These are phyloP conservation scores for Melospiza georgiana DNA, from an alignment of 2,113 vertebrate genomes.

Conservation along the genomic window DNA sequence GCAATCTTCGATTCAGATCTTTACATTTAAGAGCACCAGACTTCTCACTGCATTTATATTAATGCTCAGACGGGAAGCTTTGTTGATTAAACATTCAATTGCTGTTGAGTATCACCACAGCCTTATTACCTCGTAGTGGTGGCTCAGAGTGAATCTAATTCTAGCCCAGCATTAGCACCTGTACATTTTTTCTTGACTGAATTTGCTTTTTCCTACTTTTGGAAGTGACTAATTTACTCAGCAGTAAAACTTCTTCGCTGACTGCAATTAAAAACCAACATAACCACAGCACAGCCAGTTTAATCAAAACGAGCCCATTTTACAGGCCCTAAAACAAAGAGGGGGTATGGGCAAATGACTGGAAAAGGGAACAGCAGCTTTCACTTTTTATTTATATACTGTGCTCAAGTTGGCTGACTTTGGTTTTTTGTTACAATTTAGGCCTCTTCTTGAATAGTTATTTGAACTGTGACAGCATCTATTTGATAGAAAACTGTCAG, in stretches of 20 bases:
- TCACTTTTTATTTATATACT: neutral
- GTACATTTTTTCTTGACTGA: neutral
- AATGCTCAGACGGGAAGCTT: neutral
- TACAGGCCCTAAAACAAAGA: neutral
- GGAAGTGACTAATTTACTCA: neutral
- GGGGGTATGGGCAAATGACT: fast-evolving
- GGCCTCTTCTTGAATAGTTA: neutral
- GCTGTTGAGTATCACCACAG: neutral
- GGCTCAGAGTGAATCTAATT: conserved; percentile 7
- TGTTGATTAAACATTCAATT: conserved; percentile 28
- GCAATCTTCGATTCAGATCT: neutral
- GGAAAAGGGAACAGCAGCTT: neutral
- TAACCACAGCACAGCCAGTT: neutral
- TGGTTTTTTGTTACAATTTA: neutral
- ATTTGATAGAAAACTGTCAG: neutral
- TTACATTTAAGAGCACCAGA: neutral
- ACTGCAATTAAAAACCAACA: neutral
- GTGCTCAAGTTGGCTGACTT: neutral
- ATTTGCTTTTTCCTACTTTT: neutral
- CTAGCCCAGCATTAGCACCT: neutral
- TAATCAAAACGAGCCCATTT: neutral
- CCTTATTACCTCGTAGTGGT: neutral
- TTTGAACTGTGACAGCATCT: neutral
- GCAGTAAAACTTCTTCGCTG: neutral
- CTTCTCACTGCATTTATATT: neutral